Base-by-base conservation (phyloP, 92 coral and sea anemone species). In the Epizoanthus rinbou region DNA sequence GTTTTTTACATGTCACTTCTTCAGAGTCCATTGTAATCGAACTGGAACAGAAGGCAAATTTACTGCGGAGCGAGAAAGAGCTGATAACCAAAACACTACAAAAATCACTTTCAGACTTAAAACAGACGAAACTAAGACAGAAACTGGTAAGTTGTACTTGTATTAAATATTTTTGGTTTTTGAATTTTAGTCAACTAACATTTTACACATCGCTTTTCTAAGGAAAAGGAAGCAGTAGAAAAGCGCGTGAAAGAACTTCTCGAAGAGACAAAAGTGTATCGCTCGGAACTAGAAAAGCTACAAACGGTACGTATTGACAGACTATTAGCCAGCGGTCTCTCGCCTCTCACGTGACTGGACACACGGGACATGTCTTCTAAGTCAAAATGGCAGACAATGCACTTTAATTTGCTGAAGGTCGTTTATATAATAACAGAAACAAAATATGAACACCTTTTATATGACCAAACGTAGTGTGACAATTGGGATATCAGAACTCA, bases 61-160 rank as follows among this genome's bases (percentile, higher is more conserved):
- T 28, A 19, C 80, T 74, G 45, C 35, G 4, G 64, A 24, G 64
- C 23, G 80, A 74, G 64, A 74, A 74, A 54, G 80, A 52, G n/a
- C n/a, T 74, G 64, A 74, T 74, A 39, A 54, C 80, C 50, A 74
- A 64, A 41, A 88, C 93, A 8, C 79, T 92, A 62, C 62, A 85
- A 56, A 87, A 83, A 70, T 89, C 93, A 35, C 58, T 87, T 39
- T 63, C 80, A 18, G 96, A 90, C 82, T 71, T 92, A 28, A 87
- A 90, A 37, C 89, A 85, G 52, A 76, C 88, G 2, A 87, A 85
- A 83, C 83, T 85, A 8, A 63, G 80, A 1, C 80, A 90, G 37
- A 75, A 90, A 60, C 69, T 70, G 56, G 96, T 92, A 81, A 81
- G 91, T 85, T 65, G 8, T 13, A 50, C 54, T 50, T 11, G 54